These are phyloP conservation scores for Torymus tubicola DNA, from an alignment of 2,888 invertebrate species.

Conservation along the genomic window DNA sequence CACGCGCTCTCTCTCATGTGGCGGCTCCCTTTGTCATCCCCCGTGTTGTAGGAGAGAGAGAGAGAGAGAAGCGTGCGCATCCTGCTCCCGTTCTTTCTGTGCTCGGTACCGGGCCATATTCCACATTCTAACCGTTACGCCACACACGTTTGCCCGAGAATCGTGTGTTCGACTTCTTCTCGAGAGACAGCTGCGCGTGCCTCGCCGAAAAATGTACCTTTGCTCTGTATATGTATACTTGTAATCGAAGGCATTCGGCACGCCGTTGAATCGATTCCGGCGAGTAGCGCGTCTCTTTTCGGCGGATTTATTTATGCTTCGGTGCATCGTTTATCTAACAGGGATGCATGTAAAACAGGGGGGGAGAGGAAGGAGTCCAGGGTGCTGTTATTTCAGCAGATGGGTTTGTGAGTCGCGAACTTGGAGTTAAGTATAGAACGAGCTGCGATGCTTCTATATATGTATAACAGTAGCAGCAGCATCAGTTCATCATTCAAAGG, in stretches of 20 bases:
- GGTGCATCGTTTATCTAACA: not conserved
- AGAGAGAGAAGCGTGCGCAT: not conserved
- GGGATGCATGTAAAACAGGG: not conserved
- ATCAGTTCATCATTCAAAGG: constrained; percentile 35
- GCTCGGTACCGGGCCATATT: not conserved
- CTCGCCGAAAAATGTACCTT: not conserved
- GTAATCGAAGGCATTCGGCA: too few relatives aligned
- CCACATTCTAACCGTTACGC: constrained; percentile 21
- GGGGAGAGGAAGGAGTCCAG: not conserved
- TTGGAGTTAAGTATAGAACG: constrained; percentile 6
- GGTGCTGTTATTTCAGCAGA: not conserved
- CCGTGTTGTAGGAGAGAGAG: too few relatives aligned
- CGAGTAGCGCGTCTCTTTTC: too few relatives aligned
- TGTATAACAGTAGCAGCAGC: not conserved
- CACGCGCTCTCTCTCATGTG: not conserved
- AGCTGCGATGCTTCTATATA: not conserved
- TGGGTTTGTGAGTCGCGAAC: constrained; percentile 4
- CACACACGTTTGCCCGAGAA: not conserved
- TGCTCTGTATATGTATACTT: not conserved
- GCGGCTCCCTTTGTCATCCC: constrained; percentile 30
- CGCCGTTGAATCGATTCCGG: too few relatives aligned
- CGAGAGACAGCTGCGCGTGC: not conserved
- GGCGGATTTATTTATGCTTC: too few relatives aligned
- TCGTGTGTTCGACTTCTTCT: not conserved
- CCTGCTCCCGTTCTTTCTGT: not conserved